These are phyloP conservation scores for Crotalus tigris DNA, from an alignment of 2,113 vertebrate species.

Conservation along the genomic window DNA sequence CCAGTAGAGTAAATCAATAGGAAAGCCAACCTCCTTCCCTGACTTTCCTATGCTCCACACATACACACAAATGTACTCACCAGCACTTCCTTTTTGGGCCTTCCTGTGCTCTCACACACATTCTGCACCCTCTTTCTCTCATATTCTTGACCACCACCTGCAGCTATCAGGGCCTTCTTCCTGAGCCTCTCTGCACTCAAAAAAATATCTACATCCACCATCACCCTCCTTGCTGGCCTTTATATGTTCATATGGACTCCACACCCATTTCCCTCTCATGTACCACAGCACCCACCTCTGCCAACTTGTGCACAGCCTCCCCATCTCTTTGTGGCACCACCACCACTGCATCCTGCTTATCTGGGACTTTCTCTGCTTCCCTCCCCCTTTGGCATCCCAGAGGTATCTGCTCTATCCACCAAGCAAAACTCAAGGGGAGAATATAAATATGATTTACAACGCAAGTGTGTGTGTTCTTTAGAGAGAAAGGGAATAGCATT, in stretches of 20 bases:
- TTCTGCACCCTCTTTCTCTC: neutral
- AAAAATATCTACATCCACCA: neutral
- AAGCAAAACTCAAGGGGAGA: neutral
- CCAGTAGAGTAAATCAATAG: neutral
- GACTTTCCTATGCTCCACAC: neutral
- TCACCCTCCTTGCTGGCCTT: neutral
- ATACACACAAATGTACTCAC: neutral
- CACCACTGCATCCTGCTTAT: neutral
- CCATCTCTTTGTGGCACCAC: neutral
- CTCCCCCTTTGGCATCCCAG: neutral
- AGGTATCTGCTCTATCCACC: neutral
- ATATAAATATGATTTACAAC: neutral
- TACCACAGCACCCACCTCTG: neutral
- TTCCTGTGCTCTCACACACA: neutral
- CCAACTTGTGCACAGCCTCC: neutral
- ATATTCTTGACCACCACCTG: too few species aligned
- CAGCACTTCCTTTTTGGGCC: neutral
- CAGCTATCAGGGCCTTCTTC: too few species aligned
- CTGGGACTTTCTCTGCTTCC: neutral
- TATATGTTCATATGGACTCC: neutral
- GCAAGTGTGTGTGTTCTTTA: neutral
- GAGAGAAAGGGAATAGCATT: neutral
- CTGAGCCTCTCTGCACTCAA: neutral
- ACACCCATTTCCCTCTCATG: neutral
- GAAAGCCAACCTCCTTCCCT: neutral